Evolutionary conservation across 2,113 vertebrate genomes (phyloP).

Genomic region (Scophthalmus maximus): DNA sequence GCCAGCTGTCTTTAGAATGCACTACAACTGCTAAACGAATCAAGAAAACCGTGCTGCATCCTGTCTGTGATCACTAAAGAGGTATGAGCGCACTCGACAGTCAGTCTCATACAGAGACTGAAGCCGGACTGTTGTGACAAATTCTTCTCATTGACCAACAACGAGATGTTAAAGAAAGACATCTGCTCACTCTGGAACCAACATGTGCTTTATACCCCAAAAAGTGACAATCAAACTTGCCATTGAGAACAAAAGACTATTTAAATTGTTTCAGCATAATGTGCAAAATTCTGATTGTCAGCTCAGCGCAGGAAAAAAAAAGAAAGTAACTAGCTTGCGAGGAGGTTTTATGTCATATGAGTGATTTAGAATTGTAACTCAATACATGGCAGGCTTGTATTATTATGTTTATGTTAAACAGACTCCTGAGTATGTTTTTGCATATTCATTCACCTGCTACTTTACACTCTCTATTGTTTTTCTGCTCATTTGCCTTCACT

Average conservation of each 20-base stretch:
- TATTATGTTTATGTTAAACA: conserved; percentile 58
- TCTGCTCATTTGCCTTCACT: conserved; percentile 69
- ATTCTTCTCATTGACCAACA: conserved; percentile 42
- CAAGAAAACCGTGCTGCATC: conserved; percentile 44
- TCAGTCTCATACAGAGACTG: conserved; percentile 24
- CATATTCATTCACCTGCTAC: conserved; percentile 59
- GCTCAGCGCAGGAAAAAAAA: conserved; percentile 36
- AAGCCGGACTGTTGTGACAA: conserved; percentile 34
- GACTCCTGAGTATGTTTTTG: conserved; percentile 56
- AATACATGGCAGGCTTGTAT: conserved; percentile 52
- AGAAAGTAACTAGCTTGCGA: conserved; percentile 53
- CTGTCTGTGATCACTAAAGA: conserved; percentile 56
- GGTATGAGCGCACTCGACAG: conserved; percentile 27
- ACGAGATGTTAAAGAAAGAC: conserved; percentile 29
- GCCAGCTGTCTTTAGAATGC: conserved; percentile 72
- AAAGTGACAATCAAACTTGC: conserved; percentile 80
- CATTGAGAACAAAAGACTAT: conserved; percentile 55
- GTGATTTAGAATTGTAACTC: conserved; percentile 55
- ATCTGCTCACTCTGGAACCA: conserved; percentile 67
- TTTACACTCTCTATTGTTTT: conserved; percentile 50
- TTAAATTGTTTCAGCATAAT: conserved; percentile 52
- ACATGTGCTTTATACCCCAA: conserved; percentile 76
- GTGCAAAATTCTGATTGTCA: conserved; percentile 66
- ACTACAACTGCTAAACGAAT: conserved; percentile 63
- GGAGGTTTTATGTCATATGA: conserved; percentile 62